These are phyloP conservation scores for Acleris emargana DNA, from an alignment of 2,888 invertebrate species.

Conservation along the genomic window DNA sequence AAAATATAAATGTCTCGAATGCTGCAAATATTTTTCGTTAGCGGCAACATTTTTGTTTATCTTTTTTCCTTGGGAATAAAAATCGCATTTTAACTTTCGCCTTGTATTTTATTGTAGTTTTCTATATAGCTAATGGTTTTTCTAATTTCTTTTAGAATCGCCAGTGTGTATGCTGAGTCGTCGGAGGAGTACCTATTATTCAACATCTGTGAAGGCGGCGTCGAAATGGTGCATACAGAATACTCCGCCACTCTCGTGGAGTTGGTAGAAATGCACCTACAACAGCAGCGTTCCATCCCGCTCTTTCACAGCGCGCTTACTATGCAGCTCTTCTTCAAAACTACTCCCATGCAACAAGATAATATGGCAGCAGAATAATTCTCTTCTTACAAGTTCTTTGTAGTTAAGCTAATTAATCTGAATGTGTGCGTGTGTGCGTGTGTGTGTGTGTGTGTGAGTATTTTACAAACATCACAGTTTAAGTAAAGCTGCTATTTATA, in stretches of 20 bases:
- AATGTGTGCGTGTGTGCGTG: too few relatives aligned
- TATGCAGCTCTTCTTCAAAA: constrained; percentile 90
- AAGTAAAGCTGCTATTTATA: too few relatives aligned
- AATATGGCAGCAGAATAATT: constrained; percentile 40
- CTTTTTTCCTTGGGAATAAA: too few relatives aligned
- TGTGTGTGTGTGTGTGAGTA: too few relatives aligned
- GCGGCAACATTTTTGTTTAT: too few relatives aligned
- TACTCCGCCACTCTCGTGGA: constrained; percentile 90
- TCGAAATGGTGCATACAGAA: constrained; percentile 93
- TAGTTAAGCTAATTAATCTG: too few relatives aligned
- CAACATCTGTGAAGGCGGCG: constrained; percentile 88
- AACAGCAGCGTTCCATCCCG: constrained; percentile 92
- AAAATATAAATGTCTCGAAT: too few relatives aligned
- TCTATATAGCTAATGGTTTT: neutral
- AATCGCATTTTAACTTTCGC: neutral
- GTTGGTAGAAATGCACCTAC: constrained; percentile 90
- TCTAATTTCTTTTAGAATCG: constrained; percentile 82
- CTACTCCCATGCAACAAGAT: constrained; percentile 81
- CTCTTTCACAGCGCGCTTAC: constrained; percentile 94
- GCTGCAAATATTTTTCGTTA: too few relatives aligned
- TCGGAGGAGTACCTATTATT: constrained; percentile 93
- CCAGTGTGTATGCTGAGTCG: constrained; percentile 94
- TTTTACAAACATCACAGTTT: too few relatives aligned
- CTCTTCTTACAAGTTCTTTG: constrained; percentile 9
- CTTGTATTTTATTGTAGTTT: neutral